A percentile compares a stretch with the other conserved stretches of the same genome.
Evolutionary conservation across 92 coral and sea anemone genomes (phyloP).

Genomic region (Ricordea florida): DNA sequence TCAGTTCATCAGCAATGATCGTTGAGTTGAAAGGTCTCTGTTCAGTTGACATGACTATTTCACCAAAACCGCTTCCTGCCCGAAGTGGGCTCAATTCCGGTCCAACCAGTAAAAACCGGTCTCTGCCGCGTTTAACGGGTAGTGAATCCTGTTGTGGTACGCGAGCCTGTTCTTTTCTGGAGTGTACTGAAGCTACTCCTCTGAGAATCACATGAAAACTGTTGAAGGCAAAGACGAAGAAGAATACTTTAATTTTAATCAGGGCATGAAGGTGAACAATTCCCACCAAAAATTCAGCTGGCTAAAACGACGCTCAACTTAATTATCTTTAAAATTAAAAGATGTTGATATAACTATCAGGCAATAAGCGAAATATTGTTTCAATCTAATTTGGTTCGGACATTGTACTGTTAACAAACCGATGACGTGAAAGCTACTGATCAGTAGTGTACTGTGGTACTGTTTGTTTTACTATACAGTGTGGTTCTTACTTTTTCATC

Average conservation of each 20-base stretch:
- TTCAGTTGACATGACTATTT: conserved; percentile 64
- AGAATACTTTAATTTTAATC: too few species aligned
- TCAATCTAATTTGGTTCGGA: too few species aligned
- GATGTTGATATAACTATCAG: too few species aligned
- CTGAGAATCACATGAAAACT: conserved; percentile 86
- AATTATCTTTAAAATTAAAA: not conserved
- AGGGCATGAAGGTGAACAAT: too few species aligned
- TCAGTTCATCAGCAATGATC: conserved; percentile 77
- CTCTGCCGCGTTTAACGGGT: conserved; percentile 50
- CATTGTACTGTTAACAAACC: too few species aligned
- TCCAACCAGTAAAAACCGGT: conserved; percentile 78
- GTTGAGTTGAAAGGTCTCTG: conserved; percentile 80
- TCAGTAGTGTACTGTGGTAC: too few species aligned
- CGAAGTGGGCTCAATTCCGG: conserved; percentile 62
- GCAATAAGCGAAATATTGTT: too few species aligned
- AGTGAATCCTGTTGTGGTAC: conserved; percentile 34
- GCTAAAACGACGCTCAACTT: too few species aligned
- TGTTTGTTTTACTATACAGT: too few species aligned
- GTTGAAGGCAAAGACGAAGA: not conserved
- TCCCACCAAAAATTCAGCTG: too few species aligned
- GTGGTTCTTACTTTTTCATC: too few species aligned
- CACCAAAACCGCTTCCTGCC: conserved; percentile 88
- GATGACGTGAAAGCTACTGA: too few species aligned
- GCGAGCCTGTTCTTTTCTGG: conserved; percentile 75
- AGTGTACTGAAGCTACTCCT: conserved; percentile 89